Conservation (phyloP, 2,888 invertebrate species). For the Taenaris catops region DNA sequence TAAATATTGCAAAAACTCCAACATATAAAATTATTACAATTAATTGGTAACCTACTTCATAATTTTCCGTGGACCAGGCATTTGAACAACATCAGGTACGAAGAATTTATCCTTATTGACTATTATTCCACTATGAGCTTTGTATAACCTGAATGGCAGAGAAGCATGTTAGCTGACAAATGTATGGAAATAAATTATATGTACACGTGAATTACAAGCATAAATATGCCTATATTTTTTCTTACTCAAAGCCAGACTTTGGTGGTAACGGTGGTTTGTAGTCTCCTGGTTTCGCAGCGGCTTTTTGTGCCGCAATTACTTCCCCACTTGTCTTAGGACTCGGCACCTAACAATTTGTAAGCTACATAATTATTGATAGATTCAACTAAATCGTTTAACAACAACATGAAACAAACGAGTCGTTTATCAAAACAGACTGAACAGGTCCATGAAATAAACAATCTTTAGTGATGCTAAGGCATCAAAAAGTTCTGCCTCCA, state of each 20-base stretch:
- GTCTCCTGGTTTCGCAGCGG: slow-evolving; percentile 42
- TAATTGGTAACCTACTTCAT: slow-evolving; percentile 32
- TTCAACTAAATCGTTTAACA: no score
- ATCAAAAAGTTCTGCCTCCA: no score
- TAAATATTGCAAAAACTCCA: no score
- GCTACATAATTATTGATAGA: no score
- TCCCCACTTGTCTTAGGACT: slow-evolving; percentile 66
- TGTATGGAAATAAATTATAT: background rate
- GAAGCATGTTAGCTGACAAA: no score
- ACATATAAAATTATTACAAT: no score
- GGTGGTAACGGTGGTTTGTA: slow-evolving; percentile 54
- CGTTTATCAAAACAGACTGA: no score
- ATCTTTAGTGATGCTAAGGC: no score
- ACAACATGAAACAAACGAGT: no score
- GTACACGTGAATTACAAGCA: no score
- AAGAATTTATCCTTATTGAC: slow-evolving; percentile 50
- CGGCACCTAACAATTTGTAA: slow-evolving; percentile 37
- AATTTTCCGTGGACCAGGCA: slow-evolving; percentile 42
- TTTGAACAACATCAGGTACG: slow-evolving; percentile 47
- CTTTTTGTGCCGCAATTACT: slow-evolving; percentile 45
- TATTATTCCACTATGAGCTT: slow-evolving; percentile 63
- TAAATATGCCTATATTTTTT: background rate
- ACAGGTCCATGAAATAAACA: no score
- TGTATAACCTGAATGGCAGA: slow-evolving; percentile 54
- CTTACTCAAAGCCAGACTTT: slow-evolving; percentile 55